Conservation (phyloP, 2,113 vertebrate species). For the Phalacrocorax aristotelis region DNA sequence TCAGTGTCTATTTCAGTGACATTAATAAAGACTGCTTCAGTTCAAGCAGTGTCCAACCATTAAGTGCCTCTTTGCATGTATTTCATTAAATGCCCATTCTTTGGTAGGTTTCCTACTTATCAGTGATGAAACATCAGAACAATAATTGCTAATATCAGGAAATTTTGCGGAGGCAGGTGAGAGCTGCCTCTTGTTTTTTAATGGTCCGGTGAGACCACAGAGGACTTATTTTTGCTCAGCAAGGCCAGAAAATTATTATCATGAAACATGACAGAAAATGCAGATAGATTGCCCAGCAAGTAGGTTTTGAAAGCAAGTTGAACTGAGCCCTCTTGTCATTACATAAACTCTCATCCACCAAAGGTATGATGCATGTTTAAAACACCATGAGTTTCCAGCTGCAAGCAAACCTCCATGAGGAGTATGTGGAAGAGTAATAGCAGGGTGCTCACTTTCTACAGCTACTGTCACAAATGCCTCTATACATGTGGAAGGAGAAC, state of each 20-base stretch:
- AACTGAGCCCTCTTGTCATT: constrained; percentile 14
- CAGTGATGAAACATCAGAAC: neutral
- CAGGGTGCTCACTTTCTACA: neutral
- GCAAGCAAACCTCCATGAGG: neutral
- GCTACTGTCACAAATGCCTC: neutral
- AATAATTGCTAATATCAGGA: neutral
- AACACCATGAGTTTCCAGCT: neutral
- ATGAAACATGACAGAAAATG: neutral
- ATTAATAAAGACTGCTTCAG: neutral
- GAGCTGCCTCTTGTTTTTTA: neutral
- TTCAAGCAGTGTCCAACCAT: neutral
- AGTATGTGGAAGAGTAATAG: neutral
- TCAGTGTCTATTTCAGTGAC: neutral
- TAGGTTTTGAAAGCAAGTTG: constrained; percentile 7
- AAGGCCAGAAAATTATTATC: neutral
- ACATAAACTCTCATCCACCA: neutral
- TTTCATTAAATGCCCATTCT: constrained; percentile 13
- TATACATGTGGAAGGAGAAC: neutral
- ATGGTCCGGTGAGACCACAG: neutral
- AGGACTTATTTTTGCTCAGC: neutral
- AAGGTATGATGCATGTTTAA: neutral
- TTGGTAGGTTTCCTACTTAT: neutral
- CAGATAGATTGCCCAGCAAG: neutral
- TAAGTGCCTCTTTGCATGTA: neutral
- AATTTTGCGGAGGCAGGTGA: neutral